These are phyloP conservation scores for Diglossa brunneiventris DNA, from an alignment of 2,113 vertebrate species.

Conservation along the genomic window DNA sequence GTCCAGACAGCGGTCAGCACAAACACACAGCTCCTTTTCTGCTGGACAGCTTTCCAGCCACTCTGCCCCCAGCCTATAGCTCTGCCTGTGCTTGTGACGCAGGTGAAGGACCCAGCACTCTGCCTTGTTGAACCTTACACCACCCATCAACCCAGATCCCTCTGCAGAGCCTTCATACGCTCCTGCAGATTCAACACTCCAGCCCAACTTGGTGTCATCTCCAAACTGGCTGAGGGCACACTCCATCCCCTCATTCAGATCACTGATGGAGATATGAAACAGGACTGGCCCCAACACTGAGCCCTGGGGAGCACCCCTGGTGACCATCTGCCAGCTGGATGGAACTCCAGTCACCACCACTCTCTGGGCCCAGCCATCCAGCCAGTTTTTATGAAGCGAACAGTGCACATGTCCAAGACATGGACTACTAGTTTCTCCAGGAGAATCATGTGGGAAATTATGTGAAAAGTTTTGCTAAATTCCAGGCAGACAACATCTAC, in stretches of 20 bases:
- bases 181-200: not conserved
- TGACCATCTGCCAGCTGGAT: fast-evolving
- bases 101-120: not conserved
- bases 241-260: not conserved
- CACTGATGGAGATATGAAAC: not conserved
- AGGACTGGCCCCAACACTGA: not conserved
- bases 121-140: not conserved
- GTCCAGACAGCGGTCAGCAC: not conserved
- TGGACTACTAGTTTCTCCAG: not conserved
- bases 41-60: not conserved
- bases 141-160: not conserved
- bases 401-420: not conserved
- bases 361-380: not conserved
- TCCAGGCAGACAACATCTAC: not conserved
- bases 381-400: not conserved
- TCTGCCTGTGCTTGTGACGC: not conserved
- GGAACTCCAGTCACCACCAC: not conserved
- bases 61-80: not conserved
- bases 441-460: not conserved
- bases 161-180: not conserved
- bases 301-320: not conserved
- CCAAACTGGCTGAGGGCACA: not conserved
- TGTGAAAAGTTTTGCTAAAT: not conserved
- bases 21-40: not conserved
- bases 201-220: not conserved